Conservation (phyloP, 2,113 vertebrate species). For the Ailuropoda melanoleuca region DNA sequence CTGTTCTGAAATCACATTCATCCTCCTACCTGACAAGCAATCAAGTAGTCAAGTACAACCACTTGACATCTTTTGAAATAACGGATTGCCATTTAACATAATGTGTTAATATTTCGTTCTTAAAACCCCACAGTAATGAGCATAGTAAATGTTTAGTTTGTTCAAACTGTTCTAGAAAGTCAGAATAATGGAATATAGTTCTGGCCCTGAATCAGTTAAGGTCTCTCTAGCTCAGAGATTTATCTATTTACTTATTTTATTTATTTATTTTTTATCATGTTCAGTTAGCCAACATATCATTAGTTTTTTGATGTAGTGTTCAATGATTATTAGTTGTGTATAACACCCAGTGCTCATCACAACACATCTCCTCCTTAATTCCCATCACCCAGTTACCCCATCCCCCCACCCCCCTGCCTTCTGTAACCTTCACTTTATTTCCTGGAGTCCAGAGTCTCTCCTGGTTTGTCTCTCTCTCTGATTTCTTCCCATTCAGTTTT, state of each 20-base stretch:
- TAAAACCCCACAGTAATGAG: neutral
- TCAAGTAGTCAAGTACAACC: neutral
- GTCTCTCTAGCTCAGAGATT: neutral
- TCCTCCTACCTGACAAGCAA: neutral
- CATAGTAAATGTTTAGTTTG: neutral
- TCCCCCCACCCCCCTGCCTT: too few species aligned
- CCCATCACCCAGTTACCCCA: too few species aligned
- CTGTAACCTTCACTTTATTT: too few species aligned
- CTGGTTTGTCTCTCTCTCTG: too few species aligned
- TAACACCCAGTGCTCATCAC: too few species aligned
- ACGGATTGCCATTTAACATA: neutral
- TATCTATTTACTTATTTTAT: neutral
- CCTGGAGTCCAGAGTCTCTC: too few species aligned
- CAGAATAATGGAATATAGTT: neutral
- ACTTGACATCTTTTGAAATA: neutral
- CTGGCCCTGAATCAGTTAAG: neutral
- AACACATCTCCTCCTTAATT: too few species aligned
- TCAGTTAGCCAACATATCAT: neutral
- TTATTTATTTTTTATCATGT: neutral
- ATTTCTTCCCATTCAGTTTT: too few species aligned
- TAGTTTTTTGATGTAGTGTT: neutral
- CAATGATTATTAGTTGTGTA: too few species aligned
- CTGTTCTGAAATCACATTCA: neutral
- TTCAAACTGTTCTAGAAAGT: neutral
- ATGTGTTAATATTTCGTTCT: neutral